Conservation (phyloP, 2,113 vertebrate species). For the Cololabis saira region DNA sequence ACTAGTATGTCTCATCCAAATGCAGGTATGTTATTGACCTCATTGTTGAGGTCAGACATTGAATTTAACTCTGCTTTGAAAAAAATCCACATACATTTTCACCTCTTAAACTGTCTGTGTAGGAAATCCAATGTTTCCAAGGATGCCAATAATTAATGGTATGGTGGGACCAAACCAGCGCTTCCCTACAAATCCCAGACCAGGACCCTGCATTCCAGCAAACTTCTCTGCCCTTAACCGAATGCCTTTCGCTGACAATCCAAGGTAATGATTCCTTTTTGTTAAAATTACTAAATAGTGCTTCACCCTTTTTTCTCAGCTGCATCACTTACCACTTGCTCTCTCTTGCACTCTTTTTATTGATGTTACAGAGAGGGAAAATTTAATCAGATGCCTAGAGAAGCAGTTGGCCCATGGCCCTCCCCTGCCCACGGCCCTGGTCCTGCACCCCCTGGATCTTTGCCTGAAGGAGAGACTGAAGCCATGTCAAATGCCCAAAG, state of each 20-base stretch:
- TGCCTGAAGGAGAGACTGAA: slow-evolving; percentile 88
- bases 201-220: slow-evolving; percentile 82
- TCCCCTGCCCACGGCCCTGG: slow-evolving; percentile 66
- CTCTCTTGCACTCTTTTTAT: neutral
- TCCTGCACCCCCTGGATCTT: slow-evolving; percentile 75
- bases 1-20: slow-evolving; percentile 83
- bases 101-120: slow-evolving; percentile 15
- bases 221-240: slow-evolving; percentile 87
- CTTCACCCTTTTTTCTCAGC: neutral
- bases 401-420: slow-evolving; percentile 86
- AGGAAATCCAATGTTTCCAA: slow-evolving; percentile 89
- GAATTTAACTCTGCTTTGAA: neutral
- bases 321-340: neutral
- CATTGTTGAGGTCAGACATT: neutral
- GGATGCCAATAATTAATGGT: slow-evolving; percentile 93
- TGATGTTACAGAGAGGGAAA: slow-evolving; percentile 87
- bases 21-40: slow-evolving; percentile 78
- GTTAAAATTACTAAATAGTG: neutral
- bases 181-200: slow-evolving; percentile 85
- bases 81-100: neutral
- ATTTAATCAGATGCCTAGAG: slow-evolving; percentile 86
- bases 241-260: slow-evolving; percentile 87
- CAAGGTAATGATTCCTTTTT: slow-evolving; percentile 70
- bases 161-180: slow-evolving; percentile 89
- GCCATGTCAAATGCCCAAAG: slow-evolving; percentile 95